Percentiles rank a stretch among this genome's conserved stretches.
Conservation (phyloP, 2,113 vertebrate genomes). For the Chaetops frenatus region DNA sequence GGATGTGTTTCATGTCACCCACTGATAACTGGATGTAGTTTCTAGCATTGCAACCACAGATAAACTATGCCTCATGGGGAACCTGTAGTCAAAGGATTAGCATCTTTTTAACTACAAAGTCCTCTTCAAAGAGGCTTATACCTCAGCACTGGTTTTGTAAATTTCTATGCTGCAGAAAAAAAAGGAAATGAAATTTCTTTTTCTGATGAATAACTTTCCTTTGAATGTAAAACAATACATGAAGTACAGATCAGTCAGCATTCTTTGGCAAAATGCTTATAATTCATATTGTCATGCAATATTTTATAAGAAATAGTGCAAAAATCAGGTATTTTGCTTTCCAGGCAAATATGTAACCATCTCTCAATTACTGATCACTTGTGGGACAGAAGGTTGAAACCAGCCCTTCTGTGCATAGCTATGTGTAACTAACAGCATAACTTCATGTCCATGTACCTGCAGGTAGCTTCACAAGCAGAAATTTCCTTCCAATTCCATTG, state of each 20-base stretch:
- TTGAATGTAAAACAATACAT: neutral
- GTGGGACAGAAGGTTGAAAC: neutral
- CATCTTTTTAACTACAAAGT: neutral
- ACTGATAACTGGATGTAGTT: neutral
- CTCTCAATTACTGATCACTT: neutral
- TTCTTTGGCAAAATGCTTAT: neutral
- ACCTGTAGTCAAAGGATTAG: neutral
- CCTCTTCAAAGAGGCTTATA: neutral
- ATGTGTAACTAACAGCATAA: neutral
- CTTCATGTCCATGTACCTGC: neutral
- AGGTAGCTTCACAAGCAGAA: neutral
- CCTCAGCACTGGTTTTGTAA: neutral
- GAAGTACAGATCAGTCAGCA: neutral
- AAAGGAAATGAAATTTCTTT: neutral
- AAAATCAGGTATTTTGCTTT: neutral
- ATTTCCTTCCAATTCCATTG: neutral
- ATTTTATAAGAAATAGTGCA: neutral
- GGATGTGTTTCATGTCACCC: neutral
- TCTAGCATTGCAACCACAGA: neutral
- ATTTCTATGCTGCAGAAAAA: neutral
- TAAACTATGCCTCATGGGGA: neutral
- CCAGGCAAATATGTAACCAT: neutral
- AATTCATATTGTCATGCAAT: neutral
- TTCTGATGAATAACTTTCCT: neutral
- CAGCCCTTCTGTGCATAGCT: neutral